Evolutionary conservation across 1,140 invertebrate genomes (phyloP).

Genomic region (Musca vetustissima): DNA sequence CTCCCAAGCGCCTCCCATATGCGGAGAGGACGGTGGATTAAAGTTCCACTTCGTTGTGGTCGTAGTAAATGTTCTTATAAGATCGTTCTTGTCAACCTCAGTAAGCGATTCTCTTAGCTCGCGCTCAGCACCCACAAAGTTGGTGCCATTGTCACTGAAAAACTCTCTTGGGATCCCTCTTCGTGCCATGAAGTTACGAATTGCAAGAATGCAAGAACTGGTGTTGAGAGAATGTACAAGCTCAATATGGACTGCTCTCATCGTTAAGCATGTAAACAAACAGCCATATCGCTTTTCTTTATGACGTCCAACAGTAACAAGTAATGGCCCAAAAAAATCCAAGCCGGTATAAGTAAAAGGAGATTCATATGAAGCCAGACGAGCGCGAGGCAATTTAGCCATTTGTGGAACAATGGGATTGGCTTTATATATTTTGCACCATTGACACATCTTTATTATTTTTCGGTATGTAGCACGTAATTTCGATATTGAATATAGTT

Average conservation of each 20-base stretch:
- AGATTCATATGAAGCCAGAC: background rate
- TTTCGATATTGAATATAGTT: background rate
- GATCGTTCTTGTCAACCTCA: background rate
- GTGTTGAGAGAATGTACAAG: conserved; percentile 4
- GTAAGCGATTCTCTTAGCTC: too few relatives aligned
- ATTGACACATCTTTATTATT: background rate
- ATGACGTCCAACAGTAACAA: background rate
- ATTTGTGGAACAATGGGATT: too few relatives aligned
- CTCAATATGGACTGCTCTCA: too few relatives aligned
- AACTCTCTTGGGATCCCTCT: too few relatives aligned
- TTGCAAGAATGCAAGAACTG: conserved; percentile 18
- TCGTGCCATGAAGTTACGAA: conserved; percentile 27
- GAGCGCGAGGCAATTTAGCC: too few relatives aligned
- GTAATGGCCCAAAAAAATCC: background rate
- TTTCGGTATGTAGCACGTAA: background rate
- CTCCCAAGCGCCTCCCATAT: conserved; percentile 38
- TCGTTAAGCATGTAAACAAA: conserved; percentile 9
- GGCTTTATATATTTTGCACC: background rate
- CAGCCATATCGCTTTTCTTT: too few relatives aligned
- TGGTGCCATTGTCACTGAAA: too few relatives aligned
- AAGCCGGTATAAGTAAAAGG: background rate
- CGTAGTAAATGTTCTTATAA: background rate
- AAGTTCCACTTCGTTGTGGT: too few relatives aligned
- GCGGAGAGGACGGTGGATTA: too few relatives aligned
- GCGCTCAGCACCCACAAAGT: too few relatives aligned